These are phyloP conservation scores for Odontothrips loti DNA, from an alignment of 2,888 invertebrate species.

Conservation along the genomic window DNA sequence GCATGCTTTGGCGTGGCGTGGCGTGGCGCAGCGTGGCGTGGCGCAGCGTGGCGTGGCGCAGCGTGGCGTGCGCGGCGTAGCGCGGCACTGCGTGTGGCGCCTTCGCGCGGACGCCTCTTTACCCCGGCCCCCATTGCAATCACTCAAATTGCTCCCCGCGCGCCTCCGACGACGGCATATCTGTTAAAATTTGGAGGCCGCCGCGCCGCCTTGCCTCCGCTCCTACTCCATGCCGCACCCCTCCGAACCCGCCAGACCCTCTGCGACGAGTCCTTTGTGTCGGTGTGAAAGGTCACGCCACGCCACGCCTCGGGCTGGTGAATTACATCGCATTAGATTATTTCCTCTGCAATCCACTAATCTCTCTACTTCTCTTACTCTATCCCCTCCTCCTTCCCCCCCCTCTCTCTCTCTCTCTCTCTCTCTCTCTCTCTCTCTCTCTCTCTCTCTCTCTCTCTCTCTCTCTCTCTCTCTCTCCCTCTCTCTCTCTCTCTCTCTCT, in stretches of 20 bases:
- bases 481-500: slow-evolving; percentile 14
- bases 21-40: neutral
- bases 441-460: slow-evolving; percentile 18
- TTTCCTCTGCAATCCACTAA: neutral
- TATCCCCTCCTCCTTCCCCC: neutral
- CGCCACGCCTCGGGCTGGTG: neutral
- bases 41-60: neutral
- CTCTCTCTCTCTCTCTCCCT: neutral
- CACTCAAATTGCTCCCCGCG: neutral
- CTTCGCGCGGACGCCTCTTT: neutral
- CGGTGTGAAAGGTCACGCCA: slow-evolving; percentile 4
- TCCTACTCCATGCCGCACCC: neutral
- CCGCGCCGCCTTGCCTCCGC: neutral
- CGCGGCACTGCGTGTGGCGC: neutral
- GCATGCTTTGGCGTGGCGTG: neutral
- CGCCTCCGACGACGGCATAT: too few relatives aligned
- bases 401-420: slow-evolving; percentile 11
- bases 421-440: slow-evolving; percentile 14
- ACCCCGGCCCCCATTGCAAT: slow-evolving; percentile 1
- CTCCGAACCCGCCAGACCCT: neutral
- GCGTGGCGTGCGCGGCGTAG: too few relatives aligned
- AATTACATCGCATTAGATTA: neutral
- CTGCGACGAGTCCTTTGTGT: neutral
- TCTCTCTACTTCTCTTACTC: neutral
- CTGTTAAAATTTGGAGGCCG: neutral